A percentile compares a stretch with the other conserved stretches of the same genome.
These are phyloP conservation scores for Spinus pinus DNA, from an alignment of 2,797 vertebrate species.

Conservation along the genomic window DNA sequence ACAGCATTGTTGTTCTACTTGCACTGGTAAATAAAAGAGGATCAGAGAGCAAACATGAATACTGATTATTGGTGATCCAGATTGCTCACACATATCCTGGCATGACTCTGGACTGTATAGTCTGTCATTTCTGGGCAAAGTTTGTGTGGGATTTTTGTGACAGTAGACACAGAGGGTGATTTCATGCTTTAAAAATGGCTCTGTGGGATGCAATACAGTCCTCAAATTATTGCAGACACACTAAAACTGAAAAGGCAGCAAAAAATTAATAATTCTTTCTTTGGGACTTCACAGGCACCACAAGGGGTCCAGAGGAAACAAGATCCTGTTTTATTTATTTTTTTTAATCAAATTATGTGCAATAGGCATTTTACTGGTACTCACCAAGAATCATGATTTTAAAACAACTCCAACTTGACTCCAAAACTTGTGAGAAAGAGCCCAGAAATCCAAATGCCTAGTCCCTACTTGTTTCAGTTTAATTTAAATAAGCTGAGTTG, in stretches of 20 bases:
- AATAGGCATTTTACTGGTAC: not conserved
- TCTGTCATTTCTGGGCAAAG: not conserved
- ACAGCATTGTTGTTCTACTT: accelerated
- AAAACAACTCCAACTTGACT: not conserved
- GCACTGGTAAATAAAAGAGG: not conserved
- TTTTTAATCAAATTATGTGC: not conserved
- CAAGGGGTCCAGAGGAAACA: not conserved
- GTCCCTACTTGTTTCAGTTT: not conserved
- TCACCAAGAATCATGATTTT: not conserved
- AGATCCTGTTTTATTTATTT: not conserved
- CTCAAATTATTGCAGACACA: not conserved
- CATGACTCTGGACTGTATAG: not conserved
- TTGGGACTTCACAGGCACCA: not conserved
- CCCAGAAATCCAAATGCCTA: not conserved
- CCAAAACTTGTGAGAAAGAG: not conserved
- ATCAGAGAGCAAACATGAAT: not conserved
- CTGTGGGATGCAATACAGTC: not conserved
- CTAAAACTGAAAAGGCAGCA: not conserved
- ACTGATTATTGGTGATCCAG: not conserved
- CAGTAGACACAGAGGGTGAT: not conserved
- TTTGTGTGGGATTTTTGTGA: not conserved
- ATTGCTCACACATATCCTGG: not conserved
- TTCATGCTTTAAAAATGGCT: not conserved
- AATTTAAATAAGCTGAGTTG: not conserved
- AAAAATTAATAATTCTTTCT: not conserved